Evolutionary conservation across 2,113 vertebrate species (phyloP).

Genomic region (Carassius gibelio): DNA sequence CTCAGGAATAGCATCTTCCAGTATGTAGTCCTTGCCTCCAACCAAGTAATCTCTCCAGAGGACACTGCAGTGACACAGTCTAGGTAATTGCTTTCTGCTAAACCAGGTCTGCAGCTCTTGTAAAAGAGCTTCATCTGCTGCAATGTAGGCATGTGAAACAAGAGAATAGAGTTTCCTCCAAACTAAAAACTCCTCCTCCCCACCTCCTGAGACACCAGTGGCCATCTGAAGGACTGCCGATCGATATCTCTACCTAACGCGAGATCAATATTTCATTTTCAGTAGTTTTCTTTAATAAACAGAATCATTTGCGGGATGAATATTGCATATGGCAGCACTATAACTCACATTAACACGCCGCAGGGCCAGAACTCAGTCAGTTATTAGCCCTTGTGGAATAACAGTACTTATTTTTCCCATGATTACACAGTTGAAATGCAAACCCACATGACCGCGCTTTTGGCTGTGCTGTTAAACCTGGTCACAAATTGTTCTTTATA

Average conservation of each 20-base stretch:
- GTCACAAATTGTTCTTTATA: neutral
- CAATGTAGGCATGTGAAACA: constrained; percentile 41
- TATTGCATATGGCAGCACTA: constrained; percentile 42
- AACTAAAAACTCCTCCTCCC: constrained; percentile 38
- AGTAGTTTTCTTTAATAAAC: constrained; percentile 56
- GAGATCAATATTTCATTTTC: constrained; percentile 59
- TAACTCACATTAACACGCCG: constrained; percentile 37
- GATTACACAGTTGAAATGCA: neutral
- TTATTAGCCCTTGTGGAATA: neutral
- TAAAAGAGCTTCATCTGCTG: constrained; percentile 47
- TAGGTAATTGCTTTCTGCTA: constrained; percentile 58
- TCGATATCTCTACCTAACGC: constrained; percentile 40
- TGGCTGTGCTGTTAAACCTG: neutral
- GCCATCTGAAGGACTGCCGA: constrained; percentile 38
- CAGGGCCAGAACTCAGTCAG: neutral
- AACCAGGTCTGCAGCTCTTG: constrained; percentile 46
- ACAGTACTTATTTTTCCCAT: neutral
- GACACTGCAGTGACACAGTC: constrained; percentile 54
- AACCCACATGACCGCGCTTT: neutral
- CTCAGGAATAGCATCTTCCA: constrained; percentile 50
- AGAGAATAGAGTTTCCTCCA: constrained; percentile 40
- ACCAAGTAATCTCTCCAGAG: constrained; percentile 58
- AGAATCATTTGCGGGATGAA: constrained; percentile 45
- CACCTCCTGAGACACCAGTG: constrained; percentile 1
- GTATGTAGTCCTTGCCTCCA: constrained; percentile 51